Evolutionary conservation across 2,888 invertebrate species (phyloP).

Genomic region (Byasa hedistus): DNA sequence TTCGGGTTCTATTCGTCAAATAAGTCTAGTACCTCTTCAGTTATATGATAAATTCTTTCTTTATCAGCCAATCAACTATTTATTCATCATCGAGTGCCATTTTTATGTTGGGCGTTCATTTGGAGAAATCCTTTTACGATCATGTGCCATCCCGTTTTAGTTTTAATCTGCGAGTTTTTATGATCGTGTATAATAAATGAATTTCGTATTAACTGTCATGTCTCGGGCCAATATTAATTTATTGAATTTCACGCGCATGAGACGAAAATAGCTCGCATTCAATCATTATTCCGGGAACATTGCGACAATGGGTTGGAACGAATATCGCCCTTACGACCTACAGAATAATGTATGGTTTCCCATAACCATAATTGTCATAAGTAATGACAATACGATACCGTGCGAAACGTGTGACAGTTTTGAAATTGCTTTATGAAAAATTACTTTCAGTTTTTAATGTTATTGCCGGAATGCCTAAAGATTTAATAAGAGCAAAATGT

Average conservation of each 20-base stretch:
- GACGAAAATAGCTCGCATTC: slow-evolving; percentile 24
- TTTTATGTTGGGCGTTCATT: too few species aligned
- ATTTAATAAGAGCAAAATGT: too few species aligned
- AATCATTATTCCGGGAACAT: slow-evolving; percentile 19
- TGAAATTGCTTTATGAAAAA: slow-evolving; percentile 55
- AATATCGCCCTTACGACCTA: slow-evolving; percentile 29
- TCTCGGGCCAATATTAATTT: slow-evolving; percentile 32
- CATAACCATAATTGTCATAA: slow-evolving; percentile 11
- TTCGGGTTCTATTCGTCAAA: too few species aligned
- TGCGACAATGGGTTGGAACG: slow-evolving; percentile 1
- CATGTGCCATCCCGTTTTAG: too few species aligned
- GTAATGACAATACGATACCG: slow-evolving; percentile 48
- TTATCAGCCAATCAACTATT: too few species aligned
- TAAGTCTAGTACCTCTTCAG: too few species aligned
- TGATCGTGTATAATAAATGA: slow-evolving; percentile 14
- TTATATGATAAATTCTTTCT: too few species aligned
- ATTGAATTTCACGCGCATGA: slow-evolving; percentile 35
- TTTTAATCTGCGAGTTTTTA: background rate
- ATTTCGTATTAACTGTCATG: slow-evolving; percentile 18
- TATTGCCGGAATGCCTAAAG: background rate
- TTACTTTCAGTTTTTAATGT: slow-evolving; percentile 37
- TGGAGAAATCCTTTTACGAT: too few species aligned
- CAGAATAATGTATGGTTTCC: slow-evolving; percentile 32
- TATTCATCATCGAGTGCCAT: too few species aligned
- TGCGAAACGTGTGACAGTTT: slow-evolving; percentile 53